Conservation (phyloP, 2,888 invertebrate genomes). For the Apodemia mormo region DNA sequence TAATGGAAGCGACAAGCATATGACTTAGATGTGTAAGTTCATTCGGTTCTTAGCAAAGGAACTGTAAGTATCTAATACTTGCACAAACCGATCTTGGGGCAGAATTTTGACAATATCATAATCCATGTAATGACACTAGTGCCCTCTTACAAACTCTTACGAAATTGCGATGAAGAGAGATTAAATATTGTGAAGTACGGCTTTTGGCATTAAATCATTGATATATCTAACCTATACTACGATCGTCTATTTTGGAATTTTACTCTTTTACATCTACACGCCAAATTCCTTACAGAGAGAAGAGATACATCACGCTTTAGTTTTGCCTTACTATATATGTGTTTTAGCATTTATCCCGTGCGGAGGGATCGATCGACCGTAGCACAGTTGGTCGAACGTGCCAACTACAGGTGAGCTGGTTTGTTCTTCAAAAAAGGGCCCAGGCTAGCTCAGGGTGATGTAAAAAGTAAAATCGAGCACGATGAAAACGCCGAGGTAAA, state of each 20-base stretch:
- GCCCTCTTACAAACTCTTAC: conserved; percentile 2
- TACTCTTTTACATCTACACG: neutral
- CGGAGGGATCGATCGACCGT: no score
- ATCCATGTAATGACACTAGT: neutral
- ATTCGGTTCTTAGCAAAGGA: neutral
- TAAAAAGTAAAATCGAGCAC: no score
- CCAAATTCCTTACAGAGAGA: no score
- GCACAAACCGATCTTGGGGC: neutral
- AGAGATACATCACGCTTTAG: no score
- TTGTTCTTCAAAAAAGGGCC: no score
- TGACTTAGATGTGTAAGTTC: neutral
- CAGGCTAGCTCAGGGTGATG: no score
- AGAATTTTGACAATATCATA: neutral
- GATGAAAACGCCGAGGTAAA: no score
- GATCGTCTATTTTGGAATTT: neutral
- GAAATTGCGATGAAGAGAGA: conserved; percentile 7
- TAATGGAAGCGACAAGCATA: neutral
- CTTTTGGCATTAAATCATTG: neutral
- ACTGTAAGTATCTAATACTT: neutral
- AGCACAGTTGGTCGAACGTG: no score
- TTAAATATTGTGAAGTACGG: neutral
- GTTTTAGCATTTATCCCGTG: no score
- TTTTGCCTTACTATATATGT: no score
- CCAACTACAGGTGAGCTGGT: no score
- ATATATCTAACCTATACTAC: neutral